Evolutionary conservation across 30 jellyfish, hydroid and myxozoan species (phyloP).

Genomic region (Rhopilema esculentum): DNA sequence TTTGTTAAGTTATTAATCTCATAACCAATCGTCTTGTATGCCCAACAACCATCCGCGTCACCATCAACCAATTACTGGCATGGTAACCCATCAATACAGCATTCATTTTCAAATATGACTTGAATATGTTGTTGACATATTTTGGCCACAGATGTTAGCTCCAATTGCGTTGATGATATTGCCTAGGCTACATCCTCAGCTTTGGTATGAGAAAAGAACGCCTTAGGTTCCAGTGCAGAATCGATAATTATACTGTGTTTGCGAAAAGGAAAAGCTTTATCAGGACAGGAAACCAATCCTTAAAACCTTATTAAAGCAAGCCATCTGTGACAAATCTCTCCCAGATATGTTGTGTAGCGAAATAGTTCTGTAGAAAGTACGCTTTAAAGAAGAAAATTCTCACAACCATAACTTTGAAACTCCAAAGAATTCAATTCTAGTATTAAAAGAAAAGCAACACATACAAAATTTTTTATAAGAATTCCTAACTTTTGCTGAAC

Average conservation of each 20-base stretch:
- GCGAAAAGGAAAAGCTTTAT: neutral
- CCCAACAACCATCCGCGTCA: neutral
- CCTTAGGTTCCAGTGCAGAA: neutral
- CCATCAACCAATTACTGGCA: constrained; percentile 22
- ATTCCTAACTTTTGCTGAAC: too few relatives aligned
- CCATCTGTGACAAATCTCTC: neutral
- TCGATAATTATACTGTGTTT: neutral
- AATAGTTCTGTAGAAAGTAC: too few relatives aligned
- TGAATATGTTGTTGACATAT: neutral
- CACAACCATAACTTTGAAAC: too few relatives aligned
- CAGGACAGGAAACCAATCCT: neutral
- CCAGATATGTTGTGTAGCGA: too few relatives aligned
- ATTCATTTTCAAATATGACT: neutral
- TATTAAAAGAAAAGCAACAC: too few relatives aligned
- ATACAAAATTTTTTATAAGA: too few relatives aligned
- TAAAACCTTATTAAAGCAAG: neutral
- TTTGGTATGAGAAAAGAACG: neutral
- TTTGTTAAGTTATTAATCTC: neutral
- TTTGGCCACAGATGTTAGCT: neutral
- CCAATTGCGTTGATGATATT: neutral
- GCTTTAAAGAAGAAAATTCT: too few relatives aligned
- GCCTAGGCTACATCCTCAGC: neutral
- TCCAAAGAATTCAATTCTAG: too few relatives aligned
- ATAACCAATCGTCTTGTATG: neutral
- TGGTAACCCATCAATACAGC: constrained; percentile 49